Base-by-base conservation (phyloP, 2,113 vertebrate genomes). In the Hydrolagus affinis region DNA sequence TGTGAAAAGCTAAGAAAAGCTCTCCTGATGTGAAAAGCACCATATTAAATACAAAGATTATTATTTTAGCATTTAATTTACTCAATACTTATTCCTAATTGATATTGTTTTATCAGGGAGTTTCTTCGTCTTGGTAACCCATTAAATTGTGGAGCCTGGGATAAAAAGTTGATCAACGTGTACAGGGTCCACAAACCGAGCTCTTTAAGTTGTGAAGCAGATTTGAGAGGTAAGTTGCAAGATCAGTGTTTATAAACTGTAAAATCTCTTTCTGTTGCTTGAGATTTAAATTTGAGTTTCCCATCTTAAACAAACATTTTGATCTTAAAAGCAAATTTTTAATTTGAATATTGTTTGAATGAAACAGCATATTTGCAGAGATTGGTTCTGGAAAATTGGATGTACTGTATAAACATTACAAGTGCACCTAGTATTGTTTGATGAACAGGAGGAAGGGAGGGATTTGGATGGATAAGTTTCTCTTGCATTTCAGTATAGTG, bases 101-200 rank as follows among this genome's bases (percentile, higher is more conserved):
- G 64, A 11, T 64, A 30, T 66, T 83, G 28, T 83, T 60, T 12
- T 59, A 66, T 71, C 86, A 99, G 97, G 93, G 97, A 98, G 89
- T 99, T 99, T 90, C 90, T 99, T 28, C 96, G 97, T 59, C 92
- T 99, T 83, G 97, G 96, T 78, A 98, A 96, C 90, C 98, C 97
- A 89, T 91, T 99, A 92, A 99, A 99, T 91, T 99, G 98, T 0
- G 97, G 97, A 2, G 97, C 97, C 86, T 99, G 97, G 98, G 97
- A 99, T 91, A 98, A 97, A 93, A 97, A 97, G 88, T 91, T 97
- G 0, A 89, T 99, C 87, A 98, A 96, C 87, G 96, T 97, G 86
- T 99, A 99, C 80, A 92, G 97, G 7, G 95, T 98, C 62, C 98
- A 99, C 91, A 99, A 99, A 86, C 96, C 98, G 0, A 98, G 97